Evolutionary conservation across 2,888 invertebrate species (phyloP).

Genomic region (Geotrupes spiniger): DNA sequence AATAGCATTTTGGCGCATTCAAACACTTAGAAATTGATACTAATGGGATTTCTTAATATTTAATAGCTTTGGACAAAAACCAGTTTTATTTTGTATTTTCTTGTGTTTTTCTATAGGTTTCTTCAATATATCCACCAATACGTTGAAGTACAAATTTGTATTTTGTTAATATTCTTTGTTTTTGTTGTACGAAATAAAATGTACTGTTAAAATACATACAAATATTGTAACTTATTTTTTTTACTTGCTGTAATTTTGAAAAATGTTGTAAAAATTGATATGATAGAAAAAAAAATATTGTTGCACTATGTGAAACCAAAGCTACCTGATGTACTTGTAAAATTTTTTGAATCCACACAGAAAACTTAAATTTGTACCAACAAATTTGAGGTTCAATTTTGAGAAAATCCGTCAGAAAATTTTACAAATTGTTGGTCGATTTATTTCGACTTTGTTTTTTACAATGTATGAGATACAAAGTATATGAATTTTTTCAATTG

Average conservation of each 20-base stretch:
- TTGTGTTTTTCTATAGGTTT: conserved; percentile 35
- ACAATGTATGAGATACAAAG: conserved; percentile 37
- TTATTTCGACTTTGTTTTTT: conserved; percentile 19
- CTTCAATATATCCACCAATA: conserved; percentile 21
- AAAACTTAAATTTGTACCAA: conserved; percentile 4
- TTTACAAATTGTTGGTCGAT: conserved; percentile 36
- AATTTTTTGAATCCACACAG: conserved; percentile 42
- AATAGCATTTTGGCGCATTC: too few species aligned
- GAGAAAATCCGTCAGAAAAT: conserved; percentile 39
- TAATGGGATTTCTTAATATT: conserved; percentile 22
- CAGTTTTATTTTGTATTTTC: conserved; percentile 30
- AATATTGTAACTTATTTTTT: conserved; percentile 20
- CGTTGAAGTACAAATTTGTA: conserved; percentile 22
- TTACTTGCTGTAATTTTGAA: conserved; percentile 16
- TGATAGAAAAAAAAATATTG: conserved; percentile 22
- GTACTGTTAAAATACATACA: conserved; percentile 13
- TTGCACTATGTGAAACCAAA: conserved; percentile 21
- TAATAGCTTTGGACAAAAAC: conserved; percentile 23
- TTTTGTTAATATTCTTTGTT: conserved; percentile 22
- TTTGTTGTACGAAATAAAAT: conserved; percentile 19
- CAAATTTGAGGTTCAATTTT: conserved; percentile 1
- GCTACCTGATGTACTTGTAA: conserved; percentile 43
- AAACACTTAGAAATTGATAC: too few species aligned
- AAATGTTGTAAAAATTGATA: conserved; percentile 16
- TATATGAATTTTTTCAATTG: conserved; percentile 37